Base-by-base conservation (phyloP, 2,113 vertebrate genomes). In the Nanorana parkeri region DNA sequence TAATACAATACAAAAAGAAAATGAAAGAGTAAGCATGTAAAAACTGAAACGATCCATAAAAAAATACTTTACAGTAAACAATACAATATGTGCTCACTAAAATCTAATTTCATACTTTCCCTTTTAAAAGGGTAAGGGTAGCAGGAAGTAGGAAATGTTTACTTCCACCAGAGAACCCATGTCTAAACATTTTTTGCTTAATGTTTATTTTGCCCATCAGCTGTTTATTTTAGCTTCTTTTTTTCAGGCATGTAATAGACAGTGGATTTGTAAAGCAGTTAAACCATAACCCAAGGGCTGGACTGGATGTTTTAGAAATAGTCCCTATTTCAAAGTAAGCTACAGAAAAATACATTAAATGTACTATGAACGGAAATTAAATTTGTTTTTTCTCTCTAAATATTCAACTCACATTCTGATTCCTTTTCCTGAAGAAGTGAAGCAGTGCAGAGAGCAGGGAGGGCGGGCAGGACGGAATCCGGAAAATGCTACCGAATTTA, bases 191-290 rank as follows among this genome's bases (percentile, higher is more conserved):
- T 47, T 36, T 47, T 47, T 13, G 41, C 41, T 47, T 15, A 13
- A 47, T 47, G 13, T 47, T 47, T 47, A 47, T 47, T 47, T 47
- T 47, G 6, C 41, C 41, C 11, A 15, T 13, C 10, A 47, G 41
- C 0, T 47, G 41, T 47, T 47, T 47, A 13, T 10, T 15, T 47
- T 47, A 13, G 2, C 8, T 47, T 47, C 2, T 84, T 65, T 1
- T 84, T 81, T 20, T 5, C 60, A 99, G 97, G 29, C 99, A 98
- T 3, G 96, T 99, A 19, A 92, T 99, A 21, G 97, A 99, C 52
- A 97, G 97, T 78, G 97, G 97, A 21, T 99, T 99, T 89, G 97
- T 99, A 87, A 99, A 99, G 87, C 98, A 99, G 84, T 87, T 99
- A 80, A 98, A 95, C 88, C 96, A 99, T 84, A 98, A 99, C 72